phyloP scores from a whole-genome alignment of 2,888 invertebrate species.

The Clepsis dumicolana region DNA sequence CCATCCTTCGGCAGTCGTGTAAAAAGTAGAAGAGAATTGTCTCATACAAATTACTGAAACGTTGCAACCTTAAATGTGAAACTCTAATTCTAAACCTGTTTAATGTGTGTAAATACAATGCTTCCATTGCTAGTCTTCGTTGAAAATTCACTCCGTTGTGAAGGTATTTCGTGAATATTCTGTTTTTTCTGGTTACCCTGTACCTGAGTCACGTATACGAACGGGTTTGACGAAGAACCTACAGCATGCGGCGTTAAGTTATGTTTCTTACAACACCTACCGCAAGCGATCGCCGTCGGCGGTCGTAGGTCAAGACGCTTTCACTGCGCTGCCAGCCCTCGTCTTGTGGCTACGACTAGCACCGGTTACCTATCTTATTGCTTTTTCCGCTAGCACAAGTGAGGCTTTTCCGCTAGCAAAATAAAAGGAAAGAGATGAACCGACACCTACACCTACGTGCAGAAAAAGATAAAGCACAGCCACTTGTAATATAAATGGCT shows the following conservation, averaged over 20 bases:
- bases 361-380: neutral
- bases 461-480: too few relatives aligned
- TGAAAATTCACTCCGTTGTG: neutral
- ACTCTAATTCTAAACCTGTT: too few relatives aligned
- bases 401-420: too few relatives aligned
- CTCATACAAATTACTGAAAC: too few relatives aligned
- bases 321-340: slow-evolving; percentile 25
- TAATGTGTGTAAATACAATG: too few relatives aligned
- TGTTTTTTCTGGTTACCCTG: neutral
- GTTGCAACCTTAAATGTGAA: too few relatives aligned
- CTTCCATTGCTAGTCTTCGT: neutral
- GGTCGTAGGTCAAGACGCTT: slow-evolving; percentile 43
- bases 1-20: too few relatives aligned
- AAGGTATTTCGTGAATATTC: neutral
- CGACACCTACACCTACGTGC: too few relatives aligned
- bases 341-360: neutral
- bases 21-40: too few relatives aligned
- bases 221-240: slow-evolving; percentile 2
- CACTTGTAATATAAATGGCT: too few relatives aligned
- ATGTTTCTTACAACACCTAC: slow-evolving; percentile 33
- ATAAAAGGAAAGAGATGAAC: too few relatives aligned
- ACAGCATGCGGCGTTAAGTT: slow-evolving; percentile 3
- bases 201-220: neutral
- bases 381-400: neutral
- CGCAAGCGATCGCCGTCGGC: slow-evolving; percentile 24